These are phyloP conservation scores for Seriola rivoliana DNA, from an alignment of 2,113 vertebrate species.

Conservation along the genomic window DNA sequence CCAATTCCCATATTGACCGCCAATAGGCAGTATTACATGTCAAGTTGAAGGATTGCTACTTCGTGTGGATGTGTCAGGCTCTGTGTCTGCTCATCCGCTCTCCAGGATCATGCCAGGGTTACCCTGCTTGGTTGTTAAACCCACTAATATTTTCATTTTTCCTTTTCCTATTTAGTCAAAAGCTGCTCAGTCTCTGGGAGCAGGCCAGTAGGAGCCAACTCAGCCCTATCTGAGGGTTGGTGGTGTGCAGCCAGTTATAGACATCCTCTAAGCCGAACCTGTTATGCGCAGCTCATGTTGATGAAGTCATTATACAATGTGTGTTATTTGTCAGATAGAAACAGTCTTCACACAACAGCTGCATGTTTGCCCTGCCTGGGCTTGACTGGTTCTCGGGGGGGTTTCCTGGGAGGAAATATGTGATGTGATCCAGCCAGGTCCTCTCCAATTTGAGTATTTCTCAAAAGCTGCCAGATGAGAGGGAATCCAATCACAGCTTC, in stretches of 20 bases:
- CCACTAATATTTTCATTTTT: constrained; percentile 68
- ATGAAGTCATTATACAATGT: constrained; percentile 53
- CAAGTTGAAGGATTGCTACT: constrained; percentile 63
- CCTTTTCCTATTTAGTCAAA: constrained; percentile 62
- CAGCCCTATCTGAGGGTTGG: constrained; percentile 13
- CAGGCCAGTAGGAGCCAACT: constrained; percentile 34
- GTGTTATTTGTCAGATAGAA: constrained; percentile 46
- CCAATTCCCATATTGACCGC: constrained; percentile 65
- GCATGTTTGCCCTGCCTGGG: constrained; percentile 59
- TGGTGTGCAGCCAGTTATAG: constrained; percentile 54
- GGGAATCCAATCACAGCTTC: constrained; percentile 72
- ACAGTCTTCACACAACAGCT: constrained; percentile 46
- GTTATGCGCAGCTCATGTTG: constrained; percentile 36
- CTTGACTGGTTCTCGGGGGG: constrained; percentile 46
- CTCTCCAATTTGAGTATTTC: constrained; percentile 61
- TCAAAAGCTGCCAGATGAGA: constrained; percentile 72
- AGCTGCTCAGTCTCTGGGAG: constrained; percentile 35
- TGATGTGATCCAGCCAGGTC: constrained; percentile 61
- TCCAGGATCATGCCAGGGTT: constrained; percentile 21
- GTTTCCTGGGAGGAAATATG: constrained; percentile 71
- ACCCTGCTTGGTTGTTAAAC: constrained; percentile 58
- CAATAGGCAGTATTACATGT: constrained; percentile 60
- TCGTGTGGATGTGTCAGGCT: constrained; percentile 45
- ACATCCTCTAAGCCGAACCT: constrained; percentile 38
- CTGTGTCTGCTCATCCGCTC: constrained; percentile 51